A percentile compares a stretch with the other conserved stretches of the same genome.
Evolutionary conservation across 2,888 invertebrate species (phyloP).

Genomic region (Serripes groenlandicus): DNA sequence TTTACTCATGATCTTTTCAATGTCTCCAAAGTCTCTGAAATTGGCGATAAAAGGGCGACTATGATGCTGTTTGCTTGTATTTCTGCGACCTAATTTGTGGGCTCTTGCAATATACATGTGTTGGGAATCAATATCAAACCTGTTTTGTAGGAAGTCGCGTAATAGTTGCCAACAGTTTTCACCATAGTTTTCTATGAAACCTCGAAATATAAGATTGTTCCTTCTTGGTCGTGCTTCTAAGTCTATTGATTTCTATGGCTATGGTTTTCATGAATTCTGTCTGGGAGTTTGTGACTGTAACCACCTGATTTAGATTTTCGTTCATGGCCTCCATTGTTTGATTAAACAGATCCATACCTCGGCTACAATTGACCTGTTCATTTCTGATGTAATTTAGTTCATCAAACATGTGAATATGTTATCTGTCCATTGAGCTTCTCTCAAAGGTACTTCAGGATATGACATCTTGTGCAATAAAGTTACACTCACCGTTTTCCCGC

Average conservation of each 20-base stretch:
- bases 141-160: slow-evolving; percentile 15
- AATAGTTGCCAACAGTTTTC: slow-evolving; percentile 25
- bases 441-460: no score
- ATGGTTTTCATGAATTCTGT: slow-evolving; percentile 29
- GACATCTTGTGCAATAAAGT: no score
- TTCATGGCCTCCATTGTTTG: not conserved
- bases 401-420: slow-evolving; percentile 32
- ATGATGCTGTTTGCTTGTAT: not conserved
- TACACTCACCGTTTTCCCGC: no score
- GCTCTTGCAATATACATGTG: not conserved
- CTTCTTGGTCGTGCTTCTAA: slow-evolving; percentile 25
- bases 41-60: not conserved
- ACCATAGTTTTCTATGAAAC: slow-evolving; percentile 3
- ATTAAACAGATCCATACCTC: not conserved
- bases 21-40: not conserved
- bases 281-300: slow-evolving; percentile 11
- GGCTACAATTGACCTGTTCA: slow-evolving; percentile 1
- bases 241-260: slow-evolving; percentile 37
- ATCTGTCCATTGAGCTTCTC: no score
- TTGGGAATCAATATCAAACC: slow-evolving; percentile 25
- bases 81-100: not conserved
- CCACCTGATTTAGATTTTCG: not conserved
- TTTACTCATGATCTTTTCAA: not conserved
- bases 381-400: slow-evolving; percentile 13
- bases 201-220: slow-evolving; percentile 27